Evolutionary conservation across 2,113 vertebrate species (phyloP).

Genomic region (Capricornis sumatraensis): DNA sequence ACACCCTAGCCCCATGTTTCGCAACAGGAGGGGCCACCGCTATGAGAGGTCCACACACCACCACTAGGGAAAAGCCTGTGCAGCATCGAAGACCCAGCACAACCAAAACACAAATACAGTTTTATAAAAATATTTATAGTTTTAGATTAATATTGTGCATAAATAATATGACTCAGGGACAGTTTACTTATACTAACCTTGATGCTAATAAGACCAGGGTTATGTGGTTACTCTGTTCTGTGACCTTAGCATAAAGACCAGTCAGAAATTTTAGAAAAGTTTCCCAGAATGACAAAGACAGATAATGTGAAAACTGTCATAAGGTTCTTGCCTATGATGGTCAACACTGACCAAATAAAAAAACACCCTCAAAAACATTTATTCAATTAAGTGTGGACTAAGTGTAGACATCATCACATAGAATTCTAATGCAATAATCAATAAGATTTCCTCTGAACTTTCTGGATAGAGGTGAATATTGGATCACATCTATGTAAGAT

Average conservation of each 20-base stretch:
- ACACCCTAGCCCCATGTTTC: not conserved
- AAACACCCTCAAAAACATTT: not conserved
- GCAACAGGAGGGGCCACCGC: fast-evolving
- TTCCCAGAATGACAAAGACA: not conserved
- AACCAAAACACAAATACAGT: not conserved
- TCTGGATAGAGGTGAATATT: not conserved
- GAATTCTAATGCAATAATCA: not conserved
- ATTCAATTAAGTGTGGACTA: not conserved
- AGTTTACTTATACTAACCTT: not conserved
- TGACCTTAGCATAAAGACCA: not conserved
- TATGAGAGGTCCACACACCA: not conserved
- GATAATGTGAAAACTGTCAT: not conserved
- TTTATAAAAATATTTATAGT: not conserved
- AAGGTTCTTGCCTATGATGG: not conserved
- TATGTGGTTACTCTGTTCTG: not conserved
- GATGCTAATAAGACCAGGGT: not conserved
- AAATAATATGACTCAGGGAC: not conserved
- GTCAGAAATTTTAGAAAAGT: not conserved
- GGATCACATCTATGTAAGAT: not conserved
- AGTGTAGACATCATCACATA: not conserved
- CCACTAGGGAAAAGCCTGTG: not conserved
- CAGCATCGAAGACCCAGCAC: not conserved
- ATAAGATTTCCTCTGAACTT: not conserved
- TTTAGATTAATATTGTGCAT: not conserved
- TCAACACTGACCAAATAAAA: not conserved